phyloP scores from a whole-genome alignment of 2,113 vertebrate genomes.

The Hystrix brachyura region DNA sequence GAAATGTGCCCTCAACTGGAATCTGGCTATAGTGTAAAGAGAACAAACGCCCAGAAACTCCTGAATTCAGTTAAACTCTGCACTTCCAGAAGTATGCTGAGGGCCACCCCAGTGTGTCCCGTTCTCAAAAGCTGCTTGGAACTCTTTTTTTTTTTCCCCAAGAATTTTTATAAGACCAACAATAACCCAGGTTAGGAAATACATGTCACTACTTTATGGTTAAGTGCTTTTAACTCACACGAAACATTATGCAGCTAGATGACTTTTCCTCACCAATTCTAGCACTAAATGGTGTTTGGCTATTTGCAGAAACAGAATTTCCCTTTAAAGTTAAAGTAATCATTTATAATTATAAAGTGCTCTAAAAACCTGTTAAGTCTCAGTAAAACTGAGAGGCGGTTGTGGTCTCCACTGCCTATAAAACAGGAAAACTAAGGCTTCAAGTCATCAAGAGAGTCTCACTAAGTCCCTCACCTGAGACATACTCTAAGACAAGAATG shows the following conservation, averaged over 20 bases:
- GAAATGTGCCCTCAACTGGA: background rate
- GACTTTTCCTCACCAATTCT: background rate
- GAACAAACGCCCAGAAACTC: background rate
- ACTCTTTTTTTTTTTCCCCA: background rate
- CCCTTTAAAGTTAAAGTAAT: background rate
- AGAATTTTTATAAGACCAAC: background rate
- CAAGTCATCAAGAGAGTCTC: rapidly evolving
- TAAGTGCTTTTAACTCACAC: background rate
- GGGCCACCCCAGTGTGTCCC: background rate
- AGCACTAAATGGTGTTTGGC: background rate
- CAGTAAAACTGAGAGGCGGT: background rate
- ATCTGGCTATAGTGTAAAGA: background rate
- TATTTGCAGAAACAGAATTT: constrained; percentile 23
- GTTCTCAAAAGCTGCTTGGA: background rate
- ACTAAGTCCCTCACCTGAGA: background rate
- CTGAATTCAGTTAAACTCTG: background rate
- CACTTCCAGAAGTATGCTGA: background rate
- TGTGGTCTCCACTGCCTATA: background rate
- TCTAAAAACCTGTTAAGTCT: background rate
- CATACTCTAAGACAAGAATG: background rate
- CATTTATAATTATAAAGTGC: background rate
- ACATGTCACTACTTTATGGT: background rate
- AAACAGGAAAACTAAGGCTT: background rate
- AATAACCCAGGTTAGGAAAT: constrained; percentile 20
- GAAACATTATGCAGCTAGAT: background rate